Percentiles rank a stretch among this genome's conserved stretches.
These are phyloP conservation scores for Xyrichtys novacula DNA, from an alignment of 2,797 vertebrate species.

Conservation along the genomic window DNA sequence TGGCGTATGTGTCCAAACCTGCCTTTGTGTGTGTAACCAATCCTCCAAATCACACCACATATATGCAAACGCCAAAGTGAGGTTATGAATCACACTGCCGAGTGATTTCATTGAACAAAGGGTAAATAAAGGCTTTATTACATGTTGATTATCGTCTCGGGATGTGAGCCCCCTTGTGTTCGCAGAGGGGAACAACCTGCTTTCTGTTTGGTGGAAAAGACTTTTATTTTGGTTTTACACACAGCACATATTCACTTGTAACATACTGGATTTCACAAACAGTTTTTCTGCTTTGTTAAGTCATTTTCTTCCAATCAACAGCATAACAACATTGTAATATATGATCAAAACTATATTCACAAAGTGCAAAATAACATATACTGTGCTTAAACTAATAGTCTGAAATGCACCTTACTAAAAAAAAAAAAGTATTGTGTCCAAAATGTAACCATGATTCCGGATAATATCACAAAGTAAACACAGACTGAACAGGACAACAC, in stretches of 20 bases:
- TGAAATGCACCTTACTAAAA: constrained; percentile 30
- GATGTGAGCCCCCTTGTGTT: constrained; percentile 65
- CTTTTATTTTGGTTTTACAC: constrained; percentile 75
- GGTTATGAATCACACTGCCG: not conserved
- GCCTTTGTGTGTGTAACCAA: not conserved
- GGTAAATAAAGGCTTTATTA: constrained; percentile 46
- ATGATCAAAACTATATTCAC: constrained; percentile 59
- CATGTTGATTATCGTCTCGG: constrained; percentile 40
- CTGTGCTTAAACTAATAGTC: constrained; percentile 28
- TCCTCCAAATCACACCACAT: not conserved
- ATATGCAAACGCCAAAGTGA: not conserved
- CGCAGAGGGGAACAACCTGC: constrained; percentile 45
- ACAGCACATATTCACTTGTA: constrained; percentile 63
- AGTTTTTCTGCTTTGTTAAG: constrained; percentile 37
- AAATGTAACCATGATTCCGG: constrained; percentile 34
- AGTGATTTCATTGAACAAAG: not conserved
- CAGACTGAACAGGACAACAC: constrained; percentile 54
- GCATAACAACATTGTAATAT: constrained; percentile 61
- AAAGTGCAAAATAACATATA: constrained; percentile 63
- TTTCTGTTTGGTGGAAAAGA: constrained; percentile 31
- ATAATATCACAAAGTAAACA: constrained; percentile 57
- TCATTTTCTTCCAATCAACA: constrained; percentile 32
- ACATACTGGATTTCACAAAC: constrained; percentile 63
- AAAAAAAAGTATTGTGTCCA: constrained; percentile 33
- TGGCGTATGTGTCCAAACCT: constrained; percentile 4